Conservation (phyloP, 64 coral and sea anemone species). For the Porites australiensis region DNA sequence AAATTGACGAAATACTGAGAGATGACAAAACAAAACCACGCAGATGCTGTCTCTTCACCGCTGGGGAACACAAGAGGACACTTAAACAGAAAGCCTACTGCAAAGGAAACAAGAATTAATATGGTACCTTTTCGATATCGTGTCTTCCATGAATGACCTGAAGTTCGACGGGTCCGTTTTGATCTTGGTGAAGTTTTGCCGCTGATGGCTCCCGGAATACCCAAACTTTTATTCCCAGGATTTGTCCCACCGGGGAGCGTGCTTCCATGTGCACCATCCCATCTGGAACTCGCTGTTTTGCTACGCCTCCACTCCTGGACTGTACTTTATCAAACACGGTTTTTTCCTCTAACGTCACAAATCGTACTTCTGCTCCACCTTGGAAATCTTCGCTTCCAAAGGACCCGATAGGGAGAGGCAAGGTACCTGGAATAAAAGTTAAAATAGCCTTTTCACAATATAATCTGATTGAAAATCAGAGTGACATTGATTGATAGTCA, state of each 20-base stretch:
- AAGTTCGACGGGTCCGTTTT: slow-evolving; percentile 56
- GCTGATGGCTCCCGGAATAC: slow-evolving; percentile 52
- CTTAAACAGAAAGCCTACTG: too few species aligned
- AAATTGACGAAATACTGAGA: too few species aligned
- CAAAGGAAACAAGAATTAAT: neutral
- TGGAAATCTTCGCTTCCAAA: slow-evolving; percentile 14
- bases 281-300: slow-evolving; percentile 56
- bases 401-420: slow-evolving; percentile 23
- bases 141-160: slow-evolving; percentile 37
- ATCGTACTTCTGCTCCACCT: slow-evolving; percentile 4
- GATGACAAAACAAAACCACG: too few species aligned
- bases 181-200: slow-evolving; percentile 53
- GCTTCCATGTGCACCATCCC: slow-evolving; percentile 47
- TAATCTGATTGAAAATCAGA: too few species aligned
- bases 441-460: too few species aligned
- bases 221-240: slow-evolving; percentile 53
- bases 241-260: slow-evolving; percentile 22
- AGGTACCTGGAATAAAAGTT: neutral
- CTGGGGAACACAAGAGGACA: too few species aligned
- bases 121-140: slow-evolving; percentile 11
- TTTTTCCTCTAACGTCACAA: slow-evolving; percentile 31
- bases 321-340: slow-evolving; percentile 50
- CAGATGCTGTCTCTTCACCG: too few species aligned
- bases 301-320: slow-evolving; percentile 49
- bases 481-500: too few species aligned